Evolutionary conservation across 2,888 invertebrate genomes (phyloP), one percentile per base, ranked within the genome.

Genomic region (Apodemia duryi): DNA sequence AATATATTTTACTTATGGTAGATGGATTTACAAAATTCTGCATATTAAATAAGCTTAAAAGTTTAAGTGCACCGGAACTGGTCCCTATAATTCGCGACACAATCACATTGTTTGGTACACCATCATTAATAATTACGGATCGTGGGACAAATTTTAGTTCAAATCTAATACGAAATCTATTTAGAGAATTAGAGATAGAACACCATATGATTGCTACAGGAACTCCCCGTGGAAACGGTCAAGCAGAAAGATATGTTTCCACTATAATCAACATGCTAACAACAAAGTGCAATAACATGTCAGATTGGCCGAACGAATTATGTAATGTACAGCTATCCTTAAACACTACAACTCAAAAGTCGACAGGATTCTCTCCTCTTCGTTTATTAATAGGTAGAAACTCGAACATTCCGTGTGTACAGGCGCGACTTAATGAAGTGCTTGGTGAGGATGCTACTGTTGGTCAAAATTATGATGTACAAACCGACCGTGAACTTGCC

Each of bases 321-420:
- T 71, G 65, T 63, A 71, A 67, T 29, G 70, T 72, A 2, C 75
- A 76, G 49, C 71, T 68, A 13, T 72, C 73, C 0, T 41, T 75
- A 3, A 76, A 75, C 21, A 75, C 74, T 0, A 77, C 74, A 0
- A 35, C 73, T 35, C 73, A 73, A 65, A 72, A 75, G 60, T 68
- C 69, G 0, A 75, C 73, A 0, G 73, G 75, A 2, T 74, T 74
- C 61, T 63, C 73, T 1, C 73, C 72, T n/a, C 10, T 72, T n/a
- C 6, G 9, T 5, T 2, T 41, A 6, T 6, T 41, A 2, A 41
- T 41, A 6, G 41, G 41, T 41, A 41, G 41, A 41, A 41, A 41
- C 41, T 41, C 41, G 7, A 41, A 41, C 41, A 41, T 41, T 2
- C 41, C 41, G 6, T 41, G 9, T 41, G 6, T 41, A 41, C 41